Evolutionary conservation across 2,113 vertebrate species (phyloP).

Genomic region (Vicugna pacos): DNA sequence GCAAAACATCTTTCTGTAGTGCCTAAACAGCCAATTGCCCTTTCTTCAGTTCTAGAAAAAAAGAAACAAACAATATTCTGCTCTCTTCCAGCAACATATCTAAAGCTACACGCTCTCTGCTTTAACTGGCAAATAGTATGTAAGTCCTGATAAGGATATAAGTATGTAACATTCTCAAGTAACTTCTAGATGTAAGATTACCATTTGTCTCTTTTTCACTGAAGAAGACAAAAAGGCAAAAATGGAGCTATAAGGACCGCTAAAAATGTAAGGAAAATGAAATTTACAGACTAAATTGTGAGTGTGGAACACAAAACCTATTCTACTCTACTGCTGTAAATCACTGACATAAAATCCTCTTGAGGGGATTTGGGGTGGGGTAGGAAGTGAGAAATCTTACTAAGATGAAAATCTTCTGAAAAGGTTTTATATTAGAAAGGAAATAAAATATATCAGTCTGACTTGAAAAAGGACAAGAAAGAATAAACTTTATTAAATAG

Average conservation of each 20-base stretch:
- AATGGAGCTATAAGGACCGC: background rate
- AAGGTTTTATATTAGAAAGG: background rate
- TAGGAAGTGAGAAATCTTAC: background rate
- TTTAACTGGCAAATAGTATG: background rate
- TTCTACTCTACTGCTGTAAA: background rate
- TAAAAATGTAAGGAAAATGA: conserved; percentile 25
- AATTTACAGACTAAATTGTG: conserved; percentile 25
- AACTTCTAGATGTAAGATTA: conserved; percentile 33
- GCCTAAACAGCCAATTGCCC: background rate
- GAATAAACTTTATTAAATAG: conserved; percentile 33
- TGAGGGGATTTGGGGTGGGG: background rate
- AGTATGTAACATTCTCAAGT: background rate
- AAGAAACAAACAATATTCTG: background rate
- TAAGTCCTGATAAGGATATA: background rate
- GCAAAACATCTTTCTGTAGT: background rate
- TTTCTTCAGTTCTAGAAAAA: conserved; percentile 14
- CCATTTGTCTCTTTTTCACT: conserved; percentile 1
- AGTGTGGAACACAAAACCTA: background rate
- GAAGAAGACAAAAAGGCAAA: conserved; percentile 47
- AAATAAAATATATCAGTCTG: background rate
- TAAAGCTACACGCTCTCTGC: conserved; percentile 24
- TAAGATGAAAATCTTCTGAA: background rate
- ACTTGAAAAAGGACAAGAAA: conserved; percentile 29
- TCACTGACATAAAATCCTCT: background rate
- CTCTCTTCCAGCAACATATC: background rate